Evolutionary conservation across 2,113 vertebrate genomes (phyloP).

Genomic region (Protobothrops mucrosquamatus): DNA sequence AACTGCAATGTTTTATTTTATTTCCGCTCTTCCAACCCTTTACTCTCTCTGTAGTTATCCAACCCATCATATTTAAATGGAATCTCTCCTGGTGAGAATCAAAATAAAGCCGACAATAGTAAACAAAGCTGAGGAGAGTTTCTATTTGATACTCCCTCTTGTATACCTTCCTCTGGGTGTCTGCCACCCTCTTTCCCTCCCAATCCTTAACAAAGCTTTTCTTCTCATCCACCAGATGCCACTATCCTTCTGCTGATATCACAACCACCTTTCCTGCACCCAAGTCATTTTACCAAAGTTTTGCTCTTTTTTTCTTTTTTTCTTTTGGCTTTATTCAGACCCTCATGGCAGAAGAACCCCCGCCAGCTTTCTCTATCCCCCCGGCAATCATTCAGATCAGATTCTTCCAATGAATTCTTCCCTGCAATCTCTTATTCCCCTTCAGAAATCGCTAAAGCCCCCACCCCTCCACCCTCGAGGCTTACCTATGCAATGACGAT

Average conservation of each 20-base stretch:
- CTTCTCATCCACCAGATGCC: neutral
- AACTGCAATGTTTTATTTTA: neutral
- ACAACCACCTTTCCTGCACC: neutral
- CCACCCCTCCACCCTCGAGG: neutral
- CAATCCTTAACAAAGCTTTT: rapidly evolving
- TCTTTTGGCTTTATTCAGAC: neutral
- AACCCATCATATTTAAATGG: neutral
- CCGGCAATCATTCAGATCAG: neutral
- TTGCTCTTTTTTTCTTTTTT: neutral
- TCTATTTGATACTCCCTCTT: conserved; percentile 28
- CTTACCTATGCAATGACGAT: neutral
- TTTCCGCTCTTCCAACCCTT: neutral
- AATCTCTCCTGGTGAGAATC: conserved; percentile 8
- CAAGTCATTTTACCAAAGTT: neutral
- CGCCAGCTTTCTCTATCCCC: neutral
- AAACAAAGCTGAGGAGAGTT: neutral
- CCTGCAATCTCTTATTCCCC: neutral
- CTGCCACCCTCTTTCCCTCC: neutral
- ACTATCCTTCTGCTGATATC: neutral
- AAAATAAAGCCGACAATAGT: conserved; percentile 17
- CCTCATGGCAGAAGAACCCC: neutral
- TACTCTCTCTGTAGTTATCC: neutral
- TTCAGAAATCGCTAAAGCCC: neutral
- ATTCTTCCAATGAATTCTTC: neutral
- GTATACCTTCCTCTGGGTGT: neutral